Evolutionary conservation across 2,113 vertebrate genomes (phyloP).

Genomic region (Lepus americanus): DNA sequence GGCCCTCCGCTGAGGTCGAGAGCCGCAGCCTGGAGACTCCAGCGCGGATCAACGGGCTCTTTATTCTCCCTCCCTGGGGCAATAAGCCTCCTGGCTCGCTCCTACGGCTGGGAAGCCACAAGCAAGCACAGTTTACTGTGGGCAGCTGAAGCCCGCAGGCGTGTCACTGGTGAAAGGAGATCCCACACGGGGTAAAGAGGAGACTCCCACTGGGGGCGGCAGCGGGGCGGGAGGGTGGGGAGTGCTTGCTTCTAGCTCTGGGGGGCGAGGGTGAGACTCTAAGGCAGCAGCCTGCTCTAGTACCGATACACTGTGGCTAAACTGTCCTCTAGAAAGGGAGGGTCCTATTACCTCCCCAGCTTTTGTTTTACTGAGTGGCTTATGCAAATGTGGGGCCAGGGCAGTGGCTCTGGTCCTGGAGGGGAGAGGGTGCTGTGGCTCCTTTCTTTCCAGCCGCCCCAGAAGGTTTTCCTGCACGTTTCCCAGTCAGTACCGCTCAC

Average conservation of each 20-base stretch:
- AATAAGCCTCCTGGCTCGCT: slow-evolving; percentile 46
- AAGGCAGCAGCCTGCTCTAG: not conserved
- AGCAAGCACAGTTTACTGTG: slow-evolving; percentile 11
- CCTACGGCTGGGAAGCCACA: not conserved
- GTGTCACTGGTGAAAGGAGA: not conserved
- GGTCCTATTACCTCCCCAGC: not conserved
- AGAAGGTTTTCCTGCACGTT: not conserved
- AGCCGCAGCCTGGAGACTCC: not conserved
- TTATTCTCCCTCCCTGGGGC: slow-evolving; percentile 53
- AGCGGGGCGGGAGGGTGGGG: accelerated
- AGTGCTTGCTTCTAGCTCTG: too few species aligned
- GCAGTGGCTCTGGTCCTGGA: not conserved
- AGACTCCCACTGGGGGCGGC: not conserved
- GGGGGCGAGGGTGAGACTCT: not conserved
- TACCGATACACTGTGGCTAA: not conserved
- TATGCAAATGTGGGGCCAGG: not conserved
- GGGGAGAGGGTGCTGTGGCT: not conserved
- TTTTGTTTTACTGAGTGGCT: slow-evolving; percentile 2
- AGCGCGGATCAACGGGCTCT: slow-evolving; percentile 56
- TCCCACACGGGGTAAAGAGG: not conserved
- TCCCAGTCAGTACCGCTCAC: not conserved
- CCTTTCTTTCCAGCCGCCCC: not conserved
- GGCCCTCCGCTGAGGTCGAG: slow-evolving; percentile 40
- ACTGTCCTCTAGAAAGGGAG: not conserved
- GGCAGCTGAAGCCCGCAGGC: not conserved